Percentiles rank a stretch among this genome's conserved stretches.
phyloP scores from a whole-genome alignment of 1,140 invertebrate species.

The Drosophila auraria region DNA sequence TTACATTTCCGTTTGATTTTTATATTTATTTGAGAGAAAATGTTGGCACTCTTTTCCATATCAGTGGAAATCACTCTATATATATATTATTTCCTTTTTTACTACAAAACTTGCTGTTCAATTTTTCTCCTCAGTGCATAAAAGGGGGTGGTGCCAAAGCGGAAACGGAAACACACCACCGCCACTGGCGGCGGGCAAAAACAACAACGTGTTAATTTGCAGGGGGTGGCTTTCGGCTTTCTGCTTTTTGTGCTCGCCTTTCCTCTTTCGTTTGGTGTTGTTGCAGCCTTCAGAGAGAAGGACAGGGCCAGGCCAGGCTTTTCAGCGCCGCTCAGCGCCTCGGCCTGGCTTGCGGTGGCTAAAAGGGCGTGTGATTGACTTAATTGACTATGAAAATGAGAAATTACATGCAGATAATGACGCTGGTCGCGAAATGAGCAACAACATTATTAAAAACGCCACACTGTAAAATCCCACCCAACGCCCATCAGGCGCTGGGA shows the following conservation, averaged over 20 bases:
- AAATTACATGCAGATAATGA: slow-evolving; percentile 84
- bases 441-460: slow-evolving; percentile 58
- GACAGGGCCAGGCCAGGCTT: not conserved
- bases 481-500: slow-evolving; percentile 56
- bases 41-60: too few relatives aligned
- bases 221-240: slow-evolving; percentile 55
- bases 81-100: too few relatives aligned
- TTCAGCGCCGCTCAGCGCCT: slow-evolving; percentile 18
- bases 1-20: too few relatives aligned
- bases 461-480: slow-evolving; percentile 49
- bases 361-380: slow-evolving; percentile 85
- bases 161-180: slow-evolving; percentile 69
- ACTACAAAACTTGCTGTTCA: not conserved
- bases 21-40: too few relatives aligned
- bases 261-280: not conserved
- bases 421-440: slow-evolving; percentile 78
- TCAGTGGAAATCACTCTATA: too few relatives aligned
- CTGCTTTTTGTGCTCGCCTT: not conserved
- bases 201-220: slow-evolving; percentile 78
- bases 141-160: slow-evolving; percentile 35
- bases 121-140: not conserved
- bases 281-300: slow-evolving; percentile 6
- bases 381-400: slow-evolving; percentile 85
- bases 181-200: slow-evolving; percentile 14
- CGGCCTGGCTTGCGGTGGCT: slow-evolving; percentile 69